phyloP scores from a whole-genome alignment of 2,797 vertebrate genomes.

The Enteromius argenteus region DNA sequence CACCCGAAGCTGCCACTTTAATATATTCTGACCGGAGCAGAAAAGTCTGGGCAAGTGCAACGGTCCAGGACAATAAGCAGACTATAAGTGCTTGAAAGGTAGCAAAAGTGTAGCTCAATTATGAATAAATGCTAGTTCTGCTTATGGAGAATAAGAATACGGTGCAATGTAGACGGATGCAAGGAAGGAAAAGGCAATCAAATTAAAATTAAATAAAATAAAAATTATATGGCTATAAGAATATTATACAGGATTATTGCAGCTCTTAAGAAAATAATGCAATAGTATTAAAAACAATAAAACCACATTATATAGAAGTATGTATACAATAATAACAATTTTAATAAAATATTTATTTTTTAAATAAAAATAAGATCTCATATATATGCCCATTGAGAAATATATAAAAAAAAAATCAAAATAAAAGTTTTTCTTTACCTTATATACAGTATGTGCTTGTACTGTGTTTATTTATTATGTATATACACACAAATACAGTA shows the following conservation, averaged over 20 bases:
- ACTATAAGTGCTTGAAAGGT: background rate
- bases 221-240: background rate
- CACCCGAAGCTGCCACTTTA: conserved; percentile 21
- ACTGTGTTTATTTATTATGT: too few relatives aligned
- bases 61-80: background rate
- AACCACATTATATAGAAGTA: too few relatives aligned
- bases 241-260: too few relatives aligned
- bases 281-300: background rate
- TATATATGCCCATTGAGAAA: too few relatives aligned
- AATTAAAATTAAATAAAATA: too few relatives aligned
- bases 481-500: too few relatives aligned
- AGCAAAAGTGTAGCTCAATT: background rate
- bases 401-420: too few relatives aligned
- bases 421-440: too few relatives aligned
- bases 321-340: too few relatives aligned
- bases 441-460: too few relatives aligned
- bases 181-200: background rate
- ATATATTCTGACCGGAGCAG: conserved; percentile 33
- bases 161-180: background rate
- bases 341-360: too few relatives aligned
- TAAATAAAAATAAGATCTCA: too few relatives aligned
- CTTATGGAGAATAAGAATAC: background rate
- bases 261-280: background rate
- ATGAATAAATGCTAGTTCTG: background rate
- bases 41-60: conserved; percentile 13